Evolutionary conservation across 2,113 vertebrate genomes (phyloP).

Genomic region (Oceanites oceanicus): DNA sequence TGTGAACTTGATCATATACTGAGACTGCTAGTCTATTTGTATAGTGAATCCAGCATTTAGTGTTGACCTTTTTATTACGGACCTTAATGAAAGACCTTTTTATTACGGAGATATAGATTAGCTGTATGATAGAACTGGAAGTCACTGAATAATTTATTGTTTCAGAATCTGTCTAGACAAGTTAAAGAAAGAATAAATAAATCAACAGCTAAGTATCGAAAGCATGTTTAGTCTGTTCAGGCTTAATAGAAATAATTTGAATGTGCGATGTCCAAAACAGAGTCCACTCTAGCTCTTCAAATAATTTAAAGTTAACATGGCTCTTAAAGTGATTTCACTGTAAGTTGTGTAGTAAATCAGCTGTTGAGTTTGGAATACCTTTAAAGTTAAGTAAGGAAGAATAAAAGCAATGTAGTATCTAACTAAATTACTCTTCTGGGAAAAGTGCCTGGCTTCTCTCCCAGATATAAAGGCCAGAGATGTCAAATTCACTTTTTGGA

Average conservation of each 20-base stretch:
- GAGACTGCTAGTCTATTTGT: background rate
- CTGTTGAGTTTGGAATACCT: background rate
- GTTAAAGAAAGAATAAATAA: background rate
- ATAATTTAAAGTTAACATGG: background rate
- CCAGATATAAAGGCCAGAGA: background rate
- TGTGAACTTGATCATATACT: background rate
- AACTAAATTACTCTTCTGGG: background rate
- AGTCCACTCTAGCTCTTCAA: background rate
- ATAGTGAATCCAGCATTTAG: background rate
- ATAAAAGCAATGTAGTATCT: background rate
- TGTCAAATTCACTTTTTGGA: background rate
- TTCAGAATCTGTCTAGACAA: background rate
- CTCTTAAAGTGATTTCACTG: background rate
- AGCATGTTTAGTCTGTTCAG: background rate
- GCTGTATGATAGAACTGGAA: background rate
- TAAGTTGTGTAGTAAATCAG: background rate
- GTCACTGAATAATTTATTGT: background rate
- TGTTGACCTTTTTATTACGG: background rate
- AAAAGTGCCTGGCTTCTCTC: background rate
- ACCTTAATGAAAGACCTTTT: background rate
- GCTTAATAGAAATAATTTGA: background rate
- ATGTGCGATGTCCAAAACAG: background rate
- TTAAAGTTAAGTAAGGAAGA: background rate
- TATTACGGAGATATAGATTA: background rate
- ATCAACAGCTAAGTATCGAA: background rate